phyloP scores from a whole-genome alignment of 1,140 invertebrate genomes.

The Hylaeus anthracinus region DNA sequence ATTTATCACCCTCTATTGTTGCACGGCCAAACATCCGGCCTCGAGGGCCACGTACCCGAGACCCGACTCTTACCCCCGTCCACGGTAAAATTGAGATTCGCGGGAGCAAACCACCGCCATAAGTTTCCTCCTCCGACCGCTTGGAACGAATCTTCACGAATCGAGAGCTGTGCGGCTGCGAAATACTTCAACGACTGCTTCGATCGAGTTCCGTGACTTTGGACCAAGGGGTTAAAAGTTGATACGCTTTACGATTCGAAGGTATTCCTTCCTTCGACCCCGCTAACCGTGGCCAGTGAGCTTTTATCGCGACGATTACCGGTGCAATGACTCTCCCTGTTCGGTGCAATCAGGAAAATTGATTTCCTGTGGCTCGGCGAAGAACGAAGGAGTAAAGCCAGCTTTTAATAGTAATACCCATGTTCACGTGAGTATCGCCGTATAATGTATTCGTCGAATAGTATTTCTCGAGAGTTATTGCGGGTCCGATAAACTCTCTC shows the following conservation, averaged over 20 bases:
- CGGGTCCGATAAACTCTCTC: not conserved
- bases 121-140: slow-evolving; percentile 19
- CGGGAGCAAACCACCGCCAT: slow-evolving; percentile 50
- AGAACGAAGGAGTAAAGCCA: slow-evolving; percentile 10
- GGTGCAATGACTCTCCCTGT: not conserved
- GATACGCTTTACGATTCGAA: no score
- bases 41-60: slow-evolving; percentile 61
- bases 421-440: slow-evolving; percentile 13
- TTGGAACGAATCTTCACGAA: no score
- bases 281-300: not conserved
- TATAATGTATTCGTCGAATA: slow-evolving; percentile 41
- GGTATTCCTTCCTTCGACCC: no score
- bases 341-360: slow-evolving; percentile 25
- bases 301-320: slow-evolving; percentile 10
- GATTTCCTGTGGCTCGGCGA: slow-evolving; percentile 11
- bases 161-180: no score
- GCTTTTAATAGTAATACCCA: slow-evolving; percentile 41
- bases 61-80: slow-evolving; percentile 27
- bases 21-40: slow-evolving; percentile 76
- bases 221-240: no score
- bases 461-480: slow-evolving; percentile 6
- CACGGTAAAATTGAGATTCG: slow-evolving; percentile 71
- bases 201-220: not conserved
- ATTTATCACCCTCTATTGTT: slow-evolving; percentile 78
- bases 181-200: no score